phyloP scores from a whole-genome alignment of 2,113 vertebrate species.

The Siphamia tubifer region DNA sequence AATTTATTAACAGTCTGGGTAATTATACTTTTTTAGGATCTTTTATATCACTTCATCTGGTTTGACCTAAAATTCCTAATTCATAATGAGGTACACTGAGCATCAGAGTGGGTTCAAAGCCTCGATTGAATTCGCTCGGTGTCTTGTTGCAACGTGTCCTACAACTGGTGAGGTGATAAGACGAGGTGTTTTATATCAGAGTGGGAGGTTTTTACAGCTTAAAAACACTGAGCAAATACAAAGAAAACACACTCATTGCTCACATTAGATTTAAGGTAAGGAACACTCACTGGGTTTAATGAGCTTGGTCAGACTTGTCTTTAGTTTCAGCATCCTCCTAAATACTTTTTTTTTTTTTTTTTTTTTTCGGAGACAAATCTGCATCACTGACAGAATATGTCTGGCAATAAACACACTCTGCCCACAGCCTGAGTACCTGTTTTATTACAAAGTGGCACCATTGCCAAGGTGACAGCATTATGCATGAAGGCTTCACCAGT shows the following conservation, averaged over 20 bases:
- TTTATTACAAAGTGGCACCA: conserved; percentile 41
- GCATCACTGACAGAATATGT: conserved; percentile 12
- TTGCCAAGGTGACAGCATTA: conserved; percentile 59
- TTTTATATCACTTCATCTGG: conserved; percentile 28
- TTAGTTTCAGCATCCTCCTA: neutral
- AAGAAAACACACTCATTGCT: conserved; percentile 6
- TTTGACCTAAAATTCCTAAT: conserved; percentile 28
- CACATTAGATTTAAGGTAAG: conserved; percentile 25
- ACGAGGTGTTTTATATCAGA: neutral
- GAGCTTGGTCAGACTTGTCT: conserved; percentile 18
- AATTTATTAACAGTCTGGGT: conserved; percentile 7
- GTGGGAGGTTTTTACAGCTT: neutral
- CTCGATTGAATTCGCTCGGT: conserved; percentile 5
- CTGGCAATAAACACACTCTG: conserved; percentile 11
- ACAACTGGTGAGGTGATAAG: neutral
- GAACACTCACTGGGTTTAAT: conserved; percentile 31
- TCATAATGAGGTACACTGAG: conserved; percentile 29
- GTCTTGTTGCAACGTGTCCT: neutral
- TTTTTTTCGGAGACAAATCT: conserved; percentile 61
- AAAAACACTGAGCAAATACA: conserved; percentile 3
- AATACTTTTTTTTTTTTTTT: conserved; percentile 30
- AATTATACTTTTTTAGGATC: neutral
- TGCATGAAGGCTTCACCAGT: conserved; percentile 38
- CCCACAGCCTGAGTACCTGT: conserved; percentile 11
- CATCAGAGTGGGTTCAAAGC: conserved; percentile 22